phyloP scores from a whole-genome alignment of 2,888 invertebrate species.

The Callyntrura sp. region DNA sequence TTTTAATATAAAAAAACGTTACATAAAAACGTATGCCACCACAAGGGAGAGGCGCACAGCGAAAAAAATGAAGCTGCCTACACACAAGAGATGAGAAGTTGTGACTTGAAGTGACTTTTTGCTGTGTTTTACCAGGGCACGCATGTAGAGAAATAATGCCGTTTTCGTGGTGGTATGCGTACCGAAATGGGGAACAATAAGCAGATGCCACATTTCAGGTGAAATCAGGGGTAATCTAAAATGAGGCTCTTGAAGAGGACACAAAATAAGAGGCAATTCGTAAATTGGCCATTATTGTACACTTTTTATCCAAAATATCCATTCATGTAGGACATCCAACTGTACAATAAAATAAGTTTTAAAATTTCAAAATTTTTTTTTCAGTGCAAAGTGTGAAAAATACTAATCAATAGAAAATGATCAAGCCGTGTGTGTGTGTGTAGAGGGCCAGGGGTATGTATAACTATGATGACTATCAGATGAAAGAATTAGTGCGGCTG shows the following conservation, averaged over 20 bases:
- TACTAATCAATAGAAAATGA: slow-evolving; percentile 6
- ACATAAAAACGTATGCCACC: slow-evolving; percentile 51
- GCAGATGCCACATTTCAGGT: not conserved
- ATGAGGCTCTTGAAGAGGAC: not conserved
- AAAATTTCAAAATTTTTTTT: not conserved
- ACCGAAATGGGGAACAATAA: not conserved
- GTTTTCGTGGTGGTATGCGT: not conserved
- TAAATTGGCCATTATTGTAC: not conserved
- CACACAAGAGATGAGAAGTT: not conserved
- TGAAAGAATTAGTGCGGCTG: slow-evolving; percentile 21
- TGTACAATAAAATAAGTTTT: not conserved
- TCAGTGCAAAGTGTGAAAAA: not conserved
- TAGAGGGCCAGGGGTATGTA: not conserved
- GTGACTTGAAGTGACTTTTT: slow-evolving; percentile 32
- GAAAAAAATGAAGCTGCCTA: slow-evolving; percentile 12
- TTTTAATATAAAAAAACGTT: not conserved
- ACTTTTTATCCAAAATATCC: not conserved
- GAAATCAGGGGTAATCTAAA: not conserved
- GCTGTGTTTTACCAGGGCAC: not conserved
- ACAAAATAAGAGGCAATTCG: not conserved
- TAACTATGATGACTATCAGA: not conserved
- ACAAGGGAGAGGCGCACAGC: slow-evolving; percentile 31
- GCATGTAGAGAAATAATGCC: not conserved
- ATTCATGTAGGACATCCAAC: no score
- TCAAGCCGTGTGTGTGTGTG: no score